Base-by-base conservation (phyloP, 2,113 vertebrate genomes). In the Chionomys nivalis region DNA sequence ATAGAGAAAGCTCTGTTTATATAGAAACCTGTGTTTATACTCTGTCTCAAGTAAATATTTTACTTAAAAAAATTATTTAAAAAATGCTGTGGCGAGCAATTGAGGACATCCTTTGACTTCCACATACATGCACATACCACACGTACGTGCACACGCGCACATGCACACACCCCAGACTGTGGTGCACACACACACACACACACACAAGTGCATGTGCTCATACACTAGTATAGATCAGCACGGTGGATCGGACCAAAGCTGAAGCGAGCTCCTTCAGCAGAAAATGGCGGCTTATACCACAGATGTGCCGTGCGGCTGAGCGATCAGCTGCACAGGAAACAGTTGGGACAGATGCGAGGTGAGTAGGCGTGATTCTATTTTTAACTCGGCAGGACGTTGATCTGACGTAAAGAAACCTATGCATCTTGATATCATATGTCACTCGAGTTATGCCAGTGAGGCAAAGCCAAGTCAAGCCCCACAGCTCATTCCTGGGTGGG, bases 171-270 rank as follows among this genome's bases (percentile, higher is more conserved):
- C n/a, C 14, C 0, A 33, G 44, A 81, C 2, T 13, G 78, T n/a
- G n/a, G 55, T 26, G 28, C 17, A 36, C 28, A 47, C 21, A 14
- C 13, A 8, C n/a, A 7, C 9, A 44, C n/a, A 63, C 17, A 11
- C 9, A 6, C n/a, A 5, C 24, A 8, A 13, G 1, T 3, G 10
- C 33, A n/a, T n/a, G 55, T 26, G 9, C 42, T 19, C 16, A 23
- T 12, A 39, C 9, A 36, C 83, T 47, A 3, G 28, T 68, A 3
- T 0, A 2, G 17, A 24, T 68, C 19, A 44, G 55, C 58, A 21
- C 47, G 5, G 0, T 4, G 42, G 70, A 87, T 87, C 49, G 13
- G 61, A 52, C 1, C 10, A 13, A n/a, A 90, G n/a, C 58, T 58
- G 55, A 58, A 42, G 4, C 0, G 21, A 66, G 24, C 89, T 76